Percentiles rank a stretch among this genome's conserved stretches.
phyloP scores from a whole-genome alignment of 2,797 vertebrate species.

The Cuniculus paca region DNA sequence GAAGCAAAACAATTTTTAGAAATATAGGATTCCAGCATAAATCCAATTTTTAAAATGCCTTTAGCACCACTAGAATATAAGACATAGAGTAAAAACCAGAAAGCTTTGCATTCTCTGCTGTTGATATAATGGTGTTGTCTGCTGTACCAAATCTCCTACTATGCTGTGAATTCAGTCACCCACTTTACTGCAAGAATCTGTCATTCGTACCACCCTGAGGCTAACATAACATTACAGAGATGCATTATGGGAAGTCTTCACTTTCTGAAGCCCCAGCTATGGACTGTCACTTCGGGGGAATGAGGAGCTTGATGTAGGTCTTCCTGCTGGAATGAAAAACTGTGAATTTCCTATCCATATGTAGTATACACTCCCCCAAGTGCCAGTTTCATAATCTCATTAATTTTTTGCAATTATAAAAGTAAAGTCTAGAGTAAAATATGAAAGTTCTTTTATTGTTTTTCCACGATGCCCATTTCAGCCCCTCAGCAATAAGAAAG shows the following conservation, averaged over 20 bases:
- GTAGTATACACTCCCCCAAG: background rate
- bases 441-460: background rate
- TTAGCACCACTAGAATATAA: slow-evolving; percentile 22
- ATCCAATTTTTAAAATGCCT: slow-evolving; percentile 45
- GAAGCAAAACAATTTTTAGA: slow-evolving; percentile 49
- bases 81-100: background rate
- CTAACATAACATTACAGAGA: background rate
- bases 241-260: slow-evolving; percentile 42
- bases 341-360: background rate
- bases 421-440: background rate
- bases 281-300: background rate
- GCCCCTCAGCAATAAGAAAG: background rate
- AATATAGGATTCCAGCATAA: slow-evolving; percentile 2
- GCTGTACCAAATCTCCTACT: background rate
- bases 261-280: background rate
- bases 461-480: background rate
- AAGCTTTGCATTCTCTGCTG: background rate
- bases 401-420: background rate
- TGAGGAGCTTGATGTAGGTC: background rate
- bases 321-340: background rate
- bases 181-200: background rate
- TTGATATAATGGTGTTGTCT: background rate
- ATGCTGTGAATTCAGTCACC: background rate
- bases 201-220: background rate
- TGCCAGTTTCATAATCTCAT: background rate